These are phyloP conservation scores for Tipula helvola DNA, from an alignment of 2,888 invertebrate genomes.

Conservation along the genomic window DNA sequence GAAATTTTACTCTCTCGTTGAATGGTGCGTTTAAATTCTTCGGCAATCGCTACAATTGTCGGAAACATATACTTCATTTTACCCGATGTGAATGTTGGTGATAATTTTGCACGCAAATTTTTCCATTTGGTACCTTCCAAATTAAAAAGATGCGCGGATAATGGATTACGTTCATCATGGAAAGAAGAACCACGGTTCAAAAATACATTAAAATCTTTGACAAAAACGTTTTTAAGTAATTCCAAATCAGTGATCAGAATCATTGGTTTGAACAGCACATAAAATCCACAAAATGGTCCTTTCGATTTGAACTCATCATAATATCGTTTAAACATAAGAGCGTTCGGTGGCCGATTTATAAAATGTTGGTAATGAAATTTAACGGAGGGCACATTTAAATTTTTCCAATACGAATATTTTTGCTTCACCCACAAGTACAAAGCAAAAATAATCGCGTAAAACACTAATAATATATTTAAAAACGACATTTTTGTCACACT, in stretches of 20 bases:
- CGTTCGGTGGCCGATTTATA: slow-evolving; percentile 40
- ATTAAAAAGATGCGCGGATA: slow-evolving; percentile 47
- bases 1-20: slow-evolving; percentile 25
- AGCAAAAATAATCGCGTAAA: background rate
- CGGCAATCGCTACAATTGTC: slow-evolving; percentile 34
- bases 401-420: slow-evolving; percentile 40
- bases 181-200: slow-evolving; percentile 50
- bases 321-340: slow-evolving; percentile 45
- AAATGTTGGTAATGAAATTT: slow-evolving; percentile 52
- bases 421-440: background rate
- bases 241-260: slow-evolving; percentile 48
- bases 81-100: no score
- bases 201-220: slow-evolving; percentile 50
- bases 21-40: slow-evolving; percentile 38
- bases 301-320: slow-evolving; percentile 39
- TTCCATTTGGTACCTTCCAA: slow-evolving; percentile 48
- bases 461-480: background rate
- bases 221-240: slow-evolving; percentile 45
- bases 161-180: slow-evolving; percentile 46
- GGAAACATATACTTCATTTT: no score
- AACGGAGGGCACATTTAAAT: slow-evolving; percentile 43
- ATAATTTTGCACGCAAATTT: slow-evolving; percentile 27
- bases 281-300: slow-evolving; percentile 42
- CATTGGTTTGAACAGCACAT: slow-evolving; percentile 46
- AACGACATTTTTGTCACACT: background rate